Percentiles rank a stretch among this genome's conserved stretches.
These are phyloP conservation scores for Amphiura filiformis DNA, from an alignment of 35 echinoderm and acorn worm genomes.

Conservation along the genomic window DNA sequence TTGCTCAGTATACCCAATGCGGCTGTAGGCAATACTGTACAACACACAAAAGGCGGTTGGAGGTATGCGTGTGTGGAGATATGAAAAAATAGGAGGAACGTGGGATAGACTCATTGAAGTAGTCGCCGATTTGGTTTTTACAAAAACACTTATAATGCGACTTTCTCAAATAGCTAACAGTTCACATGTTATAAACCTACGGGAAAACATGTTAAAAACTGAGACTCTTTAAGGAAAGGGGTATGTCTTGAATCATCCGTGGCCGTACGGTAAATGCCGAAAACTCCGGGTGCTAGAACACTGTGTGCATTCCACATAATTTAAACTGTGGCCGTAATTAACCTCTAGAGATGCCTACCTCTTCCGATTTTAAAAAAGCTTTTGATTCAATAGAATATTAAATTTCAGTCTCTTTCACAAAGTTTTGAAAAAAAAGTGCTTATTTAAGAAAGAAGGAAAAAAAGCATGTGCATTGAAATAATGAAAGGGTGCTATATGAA, in stretches of 20 bases:
- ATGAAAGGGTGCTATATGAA: background rate
- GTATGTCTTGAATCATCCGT: background rate
- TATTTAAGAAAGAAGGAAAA: background rate
- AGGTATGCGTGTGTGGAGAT: background rate
- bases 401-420: background rate
- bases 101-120: background rate
- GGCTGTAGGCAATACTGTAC: background rate
- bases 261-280: constrained; percentile 1
- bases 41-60: background rate
- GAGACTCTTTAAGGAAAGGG: background rate
- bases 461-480: background rate
- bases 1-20: constrained; percentile 7
- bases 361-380: background rate
- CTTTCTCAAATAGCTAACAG: background rate
- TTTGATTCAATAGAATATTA: too few relatives aligned
- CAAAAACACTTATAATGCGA: background rate
- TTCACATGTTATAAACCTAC: background rate
- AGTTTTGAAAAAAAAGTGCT: background rate
- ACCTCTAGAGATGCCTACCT: background rate
- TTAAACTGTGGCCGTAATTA: background rate
- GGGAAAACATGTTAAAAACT: background rate
- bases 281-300: constrained; percentile 5
- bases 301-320: background rate
- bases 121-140: background rate
- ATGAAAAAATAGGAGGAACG: background rate